Evolutionary conservation across 2,113 vertebrate species (phyloP).

Genomic region (Oxyura jamaicensis): DNA sequence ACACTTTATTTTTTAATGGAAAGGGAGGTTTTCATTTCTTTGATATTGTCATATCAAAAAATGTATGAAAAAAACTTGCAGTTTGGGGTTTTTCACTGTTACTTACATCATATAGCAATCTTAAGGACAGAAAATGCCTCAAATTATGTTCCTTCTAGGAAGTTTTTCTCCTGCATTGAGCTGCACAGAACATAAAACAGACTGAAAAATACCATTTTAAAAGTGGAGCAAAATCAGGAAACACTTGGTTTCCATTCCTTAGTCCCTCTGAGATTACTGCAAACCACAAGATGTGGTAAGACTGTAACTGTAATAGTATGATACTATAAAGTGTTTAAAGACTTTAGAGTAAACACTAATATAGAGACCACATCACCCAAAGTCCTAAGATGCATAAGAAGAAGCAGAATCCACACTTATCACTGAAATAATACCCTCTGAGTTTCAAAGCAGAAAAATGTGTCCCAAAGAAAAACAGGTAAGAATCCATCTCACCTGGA

Average conservation of each 20-base stretch:
- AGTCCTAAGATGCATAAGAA: not conserved
- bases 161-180: not conserved
- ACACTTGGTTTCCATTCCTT: not conserved
- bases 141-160: rapidly evolving
- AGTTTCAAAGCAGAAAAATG: not conserved
- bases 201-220: not conserved
- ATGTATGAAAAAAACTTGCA: not conserved
- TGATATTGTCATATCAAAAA: not conserved
- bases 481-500: not conserved
- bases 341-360: not conserved
- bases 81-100: not conserved
- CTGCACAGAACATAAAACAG: not conserved
- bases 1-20: not conserved
- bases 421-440: not conserved
- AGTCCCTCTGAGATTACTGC: not conserved
- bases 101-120: not conserved
- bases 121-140: not conserved
- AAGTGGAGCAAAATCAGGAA: not conserved
- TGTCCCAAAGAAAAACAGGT: not conserved
- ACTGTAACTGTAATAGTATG: not conserved
- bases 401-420: not conserved
- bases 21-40: not conserved
- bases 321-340: not conserved
- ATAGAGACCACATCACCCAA: not conserved
- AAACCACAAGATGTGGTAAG: not conserved